Percentiles rank a stretch among this genome's conserved stretches.
Evolutionary conservation across 2,797 vertebrate species (phyloP).

Genomic region (Liparis tanakae): DNA sequence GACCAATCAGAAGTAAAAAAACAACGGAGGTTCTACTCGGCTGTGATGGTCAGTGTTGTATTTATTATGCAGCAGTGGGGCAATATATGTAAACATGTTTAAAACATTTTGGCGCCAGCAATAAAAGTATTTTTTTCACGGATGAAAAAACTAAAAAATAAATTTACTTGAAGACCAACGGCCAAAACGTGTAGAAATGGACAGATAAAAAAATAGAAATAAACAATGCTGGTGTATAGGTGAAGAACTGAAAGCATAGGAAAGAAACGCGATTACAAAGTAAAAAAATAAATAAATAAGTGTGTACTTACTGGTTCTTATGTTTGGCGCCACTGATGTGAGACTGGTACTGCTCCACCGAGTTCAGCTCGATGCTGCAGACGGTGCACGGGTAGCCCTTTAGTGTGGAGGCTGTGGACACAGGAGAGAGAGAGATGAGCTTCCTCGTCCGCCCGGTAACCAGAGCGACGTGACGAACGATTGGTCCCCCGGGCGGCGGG

Average conservation of each 20-base stretch:
- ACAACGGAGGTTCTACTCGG: no score
- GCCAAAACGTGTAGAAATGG: no score
- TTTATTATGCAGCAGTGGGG: no score
- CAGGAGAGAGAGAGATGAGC: background rate
- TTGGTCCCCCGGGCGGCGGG: background rate
- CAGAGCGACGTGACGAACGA: background rate
- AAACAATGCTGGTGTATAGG: background rate
- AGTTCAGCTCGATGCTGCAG: constrained; percentile 96
- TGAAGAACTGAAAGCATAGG: background rate
- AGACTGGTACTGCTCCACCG: constrained; percentile 97
- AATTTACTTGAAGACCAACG: background rate
- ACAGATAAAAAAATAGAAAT: no score
- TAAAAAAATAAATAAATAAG: background rate
- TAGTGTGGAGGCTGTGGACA: constrained; percentile 84
- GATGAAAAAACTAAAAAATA: background rate
- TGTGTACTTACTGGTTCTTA: constrained; percentile 93
- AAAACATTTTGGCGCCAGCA: no score
- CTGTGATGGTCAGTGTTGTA: no score
- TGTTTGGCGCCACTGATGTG: constrained; percentile 98
- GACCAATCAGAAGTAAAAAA: background rate
- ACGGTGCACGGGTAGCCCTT: constrained; percentile 93
- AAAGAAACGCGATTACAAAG: background rate
- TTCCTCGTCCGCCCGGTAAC: background rate
- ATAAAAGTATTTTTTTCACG: background rate
- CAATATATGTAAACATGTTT: background rate